Base-by-base conservation (phyloP, 2,113 vertebrate species). In the Percopsis transmontana region DNA sequence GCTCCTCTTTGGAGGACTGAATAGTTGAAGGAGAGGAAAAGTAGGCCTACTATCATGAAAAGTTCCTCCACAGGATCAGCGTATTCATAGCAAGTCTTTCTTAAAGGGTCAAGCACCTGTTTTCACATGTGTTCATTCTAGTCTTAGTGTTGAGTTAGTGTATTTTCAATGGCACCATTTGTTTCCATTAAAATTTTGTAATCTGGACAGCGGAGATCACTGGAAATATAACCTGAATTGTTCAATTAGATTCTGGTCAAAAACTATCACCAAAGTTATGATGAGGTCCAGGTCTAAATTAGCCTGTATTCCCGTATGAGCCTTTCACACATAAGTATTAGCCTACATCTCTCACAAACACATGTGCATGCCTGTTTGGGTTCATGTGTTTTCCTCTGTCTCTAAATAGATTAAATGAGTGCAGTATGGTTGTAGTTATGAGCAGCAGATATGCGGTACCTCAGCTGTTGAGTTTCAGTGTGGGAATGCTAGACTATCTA, bases 401-500 rank as follows among this genome's bases (percentile, higher is more conserved):
- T 44, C 24, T 23, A 1, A 0, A 27, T 64, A 12, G 52, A 20
- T 45, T 44, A 13, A 47, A 51, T 5, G 58, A 24, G 21, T 59
- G 53, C 27, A 33, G 27, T 7, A 33, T 33, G 27, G 27, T n/a
- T n/a, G n/a, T 57, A 11, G 48, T 20, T 44, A 66, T 20, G 14
- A 12, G 23, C 12, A 21, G 19, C 11, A 52, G 58, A 33, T 33
- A 66, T 45, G 13, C 50, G 68, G 51, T 38, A 41, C 54, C 67
- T 81, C 83, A 70, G 81, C 77, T 84, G 82, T 58, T 79, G 58
- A 7, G n/a, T 62, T 50, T 38, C 15, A 41, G 68, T 14, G 12
- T 12, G 40, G 55, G 51, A 68, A 23, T n/a, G 44, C 50, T n/a
- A n/a, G n/a, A n/a, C n/a, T 15, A 57, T 42, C 27, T 68, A 77